phyloP scores from a whole-genome alignment of 1,140 invertebrate species.

The Leptoteleia sp. region DNA sequence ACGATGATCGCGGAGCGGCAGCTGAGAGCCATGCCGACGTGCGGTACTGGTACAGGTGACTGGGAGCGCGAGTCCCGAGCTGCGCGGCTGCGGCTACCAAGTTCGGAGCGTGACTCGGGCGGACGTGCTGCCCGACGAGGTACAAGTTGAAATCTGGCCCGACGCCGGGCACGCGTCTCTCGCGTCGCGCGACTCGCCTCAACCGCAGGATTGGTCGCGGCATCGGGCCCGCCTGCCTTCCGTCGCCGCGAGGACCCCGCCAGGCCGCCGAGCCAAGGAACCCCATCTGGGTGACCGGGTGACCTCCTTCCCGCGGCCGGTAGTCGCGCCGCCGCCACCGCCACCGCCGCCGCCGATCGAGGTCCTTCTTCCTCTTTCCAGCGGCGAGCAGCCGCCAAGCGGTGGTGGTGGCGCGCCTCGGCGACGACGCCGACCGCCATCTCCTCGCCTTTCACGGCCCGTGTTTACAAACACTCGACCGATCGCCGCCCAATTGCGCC shows the following conservation, averaged over 20 bases:
- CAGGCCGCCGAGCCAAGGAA: constrained; percentile 72
- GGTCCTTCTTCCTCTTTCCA: too few relatives aligned
- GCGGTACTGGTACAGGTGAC: too few relatives aligned
- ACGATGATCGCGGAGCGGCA: constrained; percentile 41
- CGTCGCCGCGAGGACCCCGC: constrained; percentile 65
- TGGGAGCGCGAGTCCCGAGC: too few relatives aligned
- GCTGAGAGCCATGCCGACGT: constrained; percentile 65
- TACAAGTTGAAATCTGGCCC: constrained; percentile 78
- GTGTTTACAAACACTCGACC: too few relatives aligned
- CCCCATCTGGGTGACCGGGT: constrained; percentile 80
- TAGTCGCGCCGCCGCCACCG: too few relatives aligned
- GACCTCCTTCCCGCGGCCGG: constrained; percentile 74
- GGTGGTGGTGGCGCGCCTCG: too few relatives aligned
- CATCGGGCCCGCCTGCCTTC: constrained; percentile 57
- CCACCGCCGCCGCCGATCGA: too few relatives aligned
- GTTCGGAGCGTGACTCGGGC: constrained; percentile 20
- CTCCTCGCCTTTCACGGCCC: too few relatives aligned
- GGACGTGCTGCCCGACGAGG: constrained; percentile 74
- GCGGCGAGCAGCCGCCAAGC: too few relatives aligned
- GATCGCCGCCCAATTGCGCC: too few relatives aligned
- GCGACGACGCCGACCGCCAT: too few relatives aligned
- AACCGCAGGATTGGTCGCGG: constrained; percentile 74
- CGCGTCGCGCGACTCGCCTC: constrained; percentile 50
- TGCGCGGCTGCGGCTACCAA: constrained; percentile 38
- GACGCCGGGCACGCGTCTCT: constrained; percentile 71